Evolutionary conservation across 2,888 invertebrate genomes (phyloP), one percentile per base, ranked within the genome.

Genomic region (Acleris holmiana): DNA sequence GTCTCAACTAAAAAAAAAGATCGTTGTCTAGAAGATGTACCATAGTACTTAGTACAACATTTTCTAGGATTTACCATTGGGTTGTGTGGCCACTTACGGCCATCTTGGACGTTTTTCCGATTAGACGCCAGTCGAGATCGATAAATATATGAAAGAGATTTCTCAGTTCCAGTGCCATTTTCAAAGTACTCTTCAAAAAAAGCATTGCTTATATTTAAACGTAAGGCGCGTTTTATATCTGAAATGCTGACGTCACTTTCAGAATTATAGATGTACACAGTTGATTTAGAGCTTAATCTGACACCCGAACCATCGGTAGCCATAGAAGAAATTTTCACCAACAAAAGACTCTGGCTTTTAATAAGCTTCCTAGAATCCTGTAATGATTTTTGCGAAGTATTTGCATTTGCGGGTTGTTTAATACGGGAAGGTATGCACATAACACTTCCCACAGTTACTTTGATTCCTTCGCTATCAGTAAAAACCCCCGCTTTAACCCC

Each of bases 251-350:
- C 53, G 19, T 53, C 53, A 18, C 40, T 35, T 19, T 53, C 53
- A 3, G 53, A 53, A 53, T 53, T 53, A 19, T 53, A 53, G 4
- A 53, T 53, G n/a, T 53, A 53, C n/a, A 53, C 53, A 3, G 40
- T 40, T 7, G 53, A 53, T n/a, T 35, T 40, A 3, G 53, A 53
- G 15, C 53, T 19, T 2, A 35, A 53, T 15, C 19, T n/a, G 8
- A 19, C 53, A 13, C 19, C 40, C 10, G 53, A 40, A 8, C 19
- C 17, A 21, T 53, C 53, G 40, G 40, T 41, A 7, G 8, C n/a
- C 13, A 53, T 19, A 15, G 53, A 53, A 0, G 53, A 53, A 19
- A 40, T 35, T 18, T 53, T 19, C 15, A 53, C 19, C 4, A 40
- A 40, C 19, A 40, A 40, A 15, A 40, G 40, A 21, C 53, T 53